Evolutionary conservation across 1,140 invertebrate genomes (phyloP).

Genomic region (Conus ventricosus): DNA sequence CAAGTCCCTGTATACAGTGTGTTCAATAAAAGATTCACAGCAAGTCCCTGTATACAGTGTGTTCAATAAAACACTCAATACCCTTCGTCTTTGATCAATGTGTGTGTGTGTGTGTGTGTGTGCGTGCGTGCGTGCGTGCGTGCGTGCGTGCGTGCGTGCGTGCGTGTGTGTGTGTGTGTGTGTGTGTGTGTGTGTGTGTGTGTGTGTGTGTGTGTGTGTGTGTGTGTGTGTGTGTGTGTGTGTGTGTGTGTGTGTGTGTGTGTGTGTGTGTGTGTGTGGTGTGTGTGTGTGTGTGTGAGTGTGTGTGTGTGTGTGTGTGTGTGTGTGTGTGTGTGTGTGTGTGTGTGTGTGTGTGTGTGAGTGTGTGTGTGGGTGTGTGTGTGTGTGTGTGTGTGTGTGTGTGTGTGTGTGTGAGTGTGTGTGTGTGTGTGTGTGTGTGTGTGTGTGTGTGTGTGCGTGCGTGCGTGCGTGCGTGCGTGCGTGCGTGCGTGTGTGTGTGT

Average conservation of each 20-base stretch:
- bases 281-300: conserved; percentile 11
- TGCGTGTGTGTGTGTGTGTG: background rate
- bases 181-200: background rate
- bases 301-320: conserved; percentile 15
- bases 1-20: no score
- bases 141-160: background rate
- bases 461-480: background rate
- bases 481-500: background rate
- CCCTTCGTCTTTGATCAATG: no score
- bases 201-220: background rate
- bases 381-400: background rate
- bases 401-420: background rate
- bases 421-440: background rate
- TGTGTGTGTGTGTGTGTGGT: background rate
- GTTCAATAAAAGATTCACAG: no score
- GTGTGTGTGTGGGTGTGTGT: background rate
- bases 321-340: conserved; percentile 14
- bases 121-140: background rate
- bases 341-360: background rate
- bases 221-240: background rate
- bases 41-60: no score
- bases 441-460: background rate
- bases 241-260: background rate
- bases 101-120: background rate
- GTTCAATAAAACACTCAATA: no score